Conservation (phyloP, 2,113 vertebrate genomes). For the Bagarius yarrelli region DNA sequence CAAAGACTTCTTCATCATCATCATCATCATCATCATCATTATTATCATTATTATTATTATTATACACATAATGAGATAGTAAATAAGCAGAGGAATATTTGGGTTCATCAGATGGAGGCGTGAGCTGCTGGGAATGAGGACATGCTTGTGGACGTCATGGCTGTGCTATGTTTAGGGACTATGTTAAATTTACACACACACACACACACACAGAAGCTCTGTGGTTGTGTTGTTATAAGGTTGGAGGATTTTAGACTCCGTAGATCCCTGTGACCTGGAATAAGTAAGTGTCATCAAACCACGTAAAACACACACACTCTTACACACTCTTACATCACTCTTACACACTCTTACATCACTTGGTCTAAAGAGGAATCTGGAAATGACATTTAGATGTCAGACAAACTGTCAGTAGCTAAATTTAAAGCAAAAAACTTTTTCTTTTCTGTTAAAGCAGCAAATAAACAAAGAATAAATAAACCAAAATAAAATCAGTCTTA, state of each 20-base stretch:
- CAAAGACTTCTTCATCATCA: no score
- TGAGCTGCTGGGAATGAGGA: conserved; percentile 39
- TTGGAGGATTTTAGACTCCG: conserved; percentile 41
- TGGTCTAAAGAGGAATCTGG: conserved; percentile 17
- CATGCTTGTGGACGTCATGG: conserved; percentile 31
- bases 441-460: not conserved
- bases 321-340: not conserved
- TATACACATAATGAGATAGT: not conserved
- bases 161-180: conserved; percentile 39
- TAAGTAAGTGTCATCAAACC: conserved; percentile 24
- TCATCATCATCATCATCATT: not conserved
- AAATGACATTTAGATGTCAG: conserved; percentile 13
- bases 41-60: not conserved
- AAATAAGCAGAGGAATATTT: not conserved
- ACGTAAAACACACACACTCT: conserved; percentile 9
- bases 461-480: not conserved
- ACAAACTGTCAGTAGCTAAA: not conserved
- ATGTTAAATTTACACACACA: conserved; percentile 29
- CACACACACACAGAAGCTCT: conserved; percentile 4
- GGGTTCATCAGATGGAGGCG: conserved; percentile 21
- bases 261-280: conserved; percentile 31
- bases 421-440: not conserved
- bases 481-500: not conserved
- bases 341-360: conserved; percentile 24
- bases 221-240: conserved; percentile 37